Percentiles rank a stretch among this genome's conserved stretches.
phyloP scores from a whole-genome alignment of 2,888 invertebrate genomes.

The Seladonia tumulorum region DNA sequence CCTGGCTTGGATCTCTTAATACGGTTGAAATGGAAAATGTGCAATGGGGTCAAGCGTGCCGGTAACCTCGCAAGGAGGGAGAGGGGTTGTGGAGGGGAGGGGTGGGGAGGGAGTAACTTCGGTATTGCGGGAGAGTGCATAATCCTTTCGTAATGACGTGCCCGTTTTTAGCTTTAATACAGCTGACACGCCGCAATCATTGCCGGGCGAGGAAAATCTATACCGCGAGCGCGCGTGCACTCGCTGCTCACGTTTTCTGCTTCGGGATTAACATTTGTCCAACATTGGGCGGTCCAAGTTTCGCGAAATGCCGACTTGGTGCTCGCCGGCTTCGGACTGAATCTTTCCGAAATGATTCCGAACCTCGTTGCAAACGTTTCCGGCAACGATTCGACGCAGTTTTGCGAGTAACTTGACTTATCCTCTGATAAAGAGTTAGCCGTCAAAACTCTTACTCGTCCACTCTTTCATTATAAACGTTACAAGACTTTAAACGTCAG shows the following conservation, averaged over 20 bases:
- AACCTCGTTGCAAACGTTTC: not conserved
- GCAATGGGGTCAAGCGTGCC: slow-evolving; percentile 66
- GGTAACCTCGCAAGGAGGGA: slow-evolving; percentile 21
- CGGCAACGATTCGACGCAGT: not conserved
- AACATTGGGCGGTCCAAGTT: not conserved
- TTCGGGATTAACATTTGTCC: slow-evolving; percentile 25
- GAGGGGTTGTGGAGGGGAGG: too few species aligned
- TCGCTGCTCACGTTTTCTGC: slow-evolving; percentile 18
- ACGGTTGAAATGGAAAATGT: slow-evolving; percentile 70
- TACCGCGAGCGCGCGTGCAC: slow-evolving; percentile 21
- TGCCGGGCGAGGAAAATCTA: slow-evolving; percentile 13
- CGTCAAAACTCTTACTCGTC: not conserved
- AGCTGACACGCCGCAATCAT: slow-evolving; percentile 67
- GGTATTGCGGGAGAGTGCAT: slow-evolving; percentile 63
- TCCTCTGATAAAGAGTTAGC: not conserved
- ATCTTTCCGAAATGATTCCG: not conserved
- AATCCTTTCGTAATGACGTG: slow-evolving; percentile 77
- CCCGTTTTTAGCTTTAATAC: slow-evolving; percentile 73
- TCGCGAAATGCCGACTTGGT: not conserved
- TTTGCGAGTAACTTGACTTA: not conserved
- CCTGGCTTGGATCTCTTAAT: slow-evolving; percentile 69
- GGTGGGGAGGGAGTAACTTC: slow-evolving; percentile 50
- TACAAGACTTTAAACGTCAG: too few species aligned
- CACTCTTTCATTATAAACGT: too few species aligned
- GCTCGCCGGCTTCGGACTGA: not conserved